These are phyloP conservation scores for Agrochola lychnidis DNA, from an alignment of 2,888 invertebrate genomes.

Conservation along the genomic window DNA sequence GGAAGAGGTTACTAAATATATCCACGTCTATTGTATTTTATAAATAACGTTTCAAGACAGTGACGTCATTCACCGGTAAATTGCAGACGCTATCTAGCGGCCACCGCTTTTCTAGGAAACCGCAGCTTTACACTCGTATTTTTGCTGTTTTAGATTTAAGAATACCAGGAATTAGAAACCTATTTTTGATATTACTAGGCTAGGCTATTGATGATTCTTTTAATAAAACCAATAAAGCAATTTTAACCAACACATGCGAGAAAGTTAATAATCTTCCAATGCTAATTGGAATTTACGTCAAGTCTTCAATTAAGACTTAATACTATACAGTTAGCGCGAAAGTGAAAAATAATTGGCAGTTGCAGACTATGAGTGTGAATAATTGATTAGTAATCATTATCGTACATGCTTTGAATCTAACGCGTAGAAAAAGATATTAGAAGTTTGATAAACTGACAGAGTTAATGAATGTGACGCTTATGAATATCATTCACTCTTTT, in stretches of 20 bases:
- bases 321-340: slow-evolving; percentile 28
- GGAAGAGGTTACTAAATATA: no score
- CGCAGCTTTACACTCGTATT: background rate
- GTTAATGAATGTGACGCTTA: background rate
- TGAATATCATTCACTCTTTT: slow-evolving; percentile 9
- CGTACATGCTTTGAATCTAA: slow-evolving; percentile 27
- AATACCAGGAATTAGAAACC: background rate
- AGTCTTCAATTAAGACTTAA: slow-evolving; percentile 26
- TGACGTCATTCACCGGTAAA: background rate
- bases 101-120: background rate
- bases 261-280: slow-evolving; percentile 37
- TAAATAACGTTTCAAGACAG: background rate
- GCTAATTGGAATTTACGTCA: slow-evolving; percentile 49
- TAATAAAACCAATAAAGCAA: slow-evolving; percentile 21
- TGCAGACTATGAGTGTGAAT: slow-evolving; percentile 21
- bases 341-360: slow-evolving; percentile 56
- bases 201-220: background rate
- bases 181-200: background rate
- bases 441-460: slow-evolving; percentile 18
- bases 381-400: slow-evolving; percentile 32
- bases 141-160: background rate
- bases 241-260: slow-evolving; percentile 12
- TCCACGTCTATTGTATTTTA: no score
- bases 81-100: no score
- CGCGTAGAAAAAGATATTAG: background rate